Evolutionary conservation across 2,113 vertebrate genomes (phyloP).

Genomic region (Chloropsis hardwickii): DNA sequence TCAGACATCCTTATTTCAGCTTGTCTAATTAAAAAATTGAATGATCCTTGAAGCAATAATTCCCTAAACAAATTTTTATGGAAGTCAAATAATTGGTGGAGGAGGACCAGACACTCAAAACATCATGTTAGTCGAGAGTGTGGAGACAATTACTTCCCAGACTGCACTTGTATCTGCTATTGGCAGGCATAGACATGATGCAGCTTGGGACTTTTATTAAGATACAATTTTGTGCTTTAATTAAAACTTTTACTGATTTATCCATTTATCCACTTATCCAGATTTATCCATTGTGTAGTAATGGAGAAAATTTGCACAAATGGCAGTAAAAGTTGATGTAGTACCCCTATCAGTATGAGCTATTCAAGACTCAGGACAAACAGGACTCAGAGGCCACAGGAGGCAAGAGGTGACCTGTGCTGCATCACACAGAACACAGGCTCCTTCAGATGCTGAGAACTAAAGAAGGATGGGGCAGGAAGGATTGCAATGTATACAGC

Average conservation of each 20-base stretch:
- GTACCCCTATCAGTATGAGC: not conserved
- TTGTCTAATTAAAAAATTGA: not conserved
- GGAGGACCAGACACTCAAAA: not conserved
- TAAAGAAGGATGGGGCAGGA: not conserved
- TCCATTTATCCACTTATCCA: no score
- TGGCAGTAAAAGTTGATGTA: not conserved
- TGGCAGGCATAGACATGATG: not conserved
- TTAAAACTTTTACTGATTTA: not conserved
- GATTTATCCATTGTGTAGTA: not conserved
- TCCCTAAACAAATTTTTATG: not conserved
- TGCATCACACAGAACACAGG: not conserved
- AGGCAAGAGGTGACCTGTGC: fast-evolving
- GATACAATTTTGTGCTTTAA: not conserved
- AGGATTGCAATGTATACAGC: no score
- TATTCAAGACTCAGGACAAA: not conserved
- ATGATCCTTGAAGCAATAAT: not conserved
- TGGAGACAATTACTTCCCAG: not conserved
- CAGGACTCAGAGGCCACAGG: fast-evolving
- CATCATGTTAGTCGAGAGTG: not conserved
- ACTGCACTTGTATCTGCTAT: not conserved
- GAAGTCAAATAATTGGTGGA: not conserved
- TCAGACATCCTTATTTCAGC: not conserved
- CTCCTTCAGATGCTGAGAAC: fast-evolving
- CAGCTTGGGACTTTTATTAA: not conserved
- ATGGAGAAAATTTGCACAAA: not conserved